These are phyloP conservation scores for Zalophus californianus DNA, from an alignment of 2,797 vertebrate genomes.

Conservation along the genomic window DNA sequence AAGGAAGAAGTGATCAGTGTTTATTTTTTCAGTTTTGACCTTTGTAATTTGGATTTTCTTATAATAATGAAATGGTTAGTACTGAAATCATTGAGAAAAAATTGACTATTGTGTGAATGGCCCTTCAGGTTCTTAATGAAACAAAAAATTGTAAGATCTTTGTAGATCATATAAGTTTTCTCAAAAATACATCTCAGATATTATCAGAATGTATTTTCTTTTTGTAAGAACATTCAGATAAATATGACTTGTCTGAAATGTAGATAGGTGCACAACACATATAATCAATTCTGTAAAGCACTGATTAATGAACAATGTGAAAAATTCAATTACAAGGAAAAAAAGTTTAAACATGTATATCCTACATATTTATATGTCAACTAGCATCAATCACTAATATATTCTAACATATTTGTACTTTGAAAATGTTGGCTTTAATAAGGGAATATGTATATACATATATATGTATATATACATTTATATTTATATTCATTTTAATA, in stretches of 20 bases:
- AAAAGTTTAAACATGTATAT: not conserved
- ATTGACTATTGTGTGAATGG: not conserved
- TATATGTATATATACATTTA: not conserved
- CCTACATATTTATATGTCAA: not conserved
- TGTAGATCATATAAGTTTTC: not conserved
- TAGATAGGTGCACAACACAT: not conserved
- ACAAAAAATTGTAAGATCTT: not conserved
- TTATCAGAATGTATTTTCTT: not conserved
- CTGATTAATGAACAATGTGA: not conserved
- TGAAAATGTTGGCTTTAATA: not conserved
- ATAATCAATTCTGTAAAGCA: not conserved
- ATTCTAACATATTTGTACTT: not conserved
- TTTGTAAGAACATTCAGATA: not conserved
- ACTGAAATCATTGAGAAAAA: not conserved
- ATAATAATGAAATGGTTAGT: not conserved
- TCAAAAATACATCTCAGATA: not conserved
- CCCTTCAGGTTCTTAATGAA: not conserved
- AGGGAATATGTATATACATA: not conserved
- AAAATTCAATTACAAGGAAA: not conserved
- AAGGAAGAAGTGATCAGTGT: not conserved
- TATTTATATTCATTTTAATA: not conserved
- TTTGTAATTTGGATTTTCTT: not conserved
- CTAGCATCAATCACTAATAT: not conserved
- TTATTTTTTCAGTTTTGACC: not conserved
- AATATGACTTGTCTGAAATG: not conserved